Base-by-base conservation (phyloP, 2,797 vertebrate genomes). In the Scleropages formosus region DNA sequence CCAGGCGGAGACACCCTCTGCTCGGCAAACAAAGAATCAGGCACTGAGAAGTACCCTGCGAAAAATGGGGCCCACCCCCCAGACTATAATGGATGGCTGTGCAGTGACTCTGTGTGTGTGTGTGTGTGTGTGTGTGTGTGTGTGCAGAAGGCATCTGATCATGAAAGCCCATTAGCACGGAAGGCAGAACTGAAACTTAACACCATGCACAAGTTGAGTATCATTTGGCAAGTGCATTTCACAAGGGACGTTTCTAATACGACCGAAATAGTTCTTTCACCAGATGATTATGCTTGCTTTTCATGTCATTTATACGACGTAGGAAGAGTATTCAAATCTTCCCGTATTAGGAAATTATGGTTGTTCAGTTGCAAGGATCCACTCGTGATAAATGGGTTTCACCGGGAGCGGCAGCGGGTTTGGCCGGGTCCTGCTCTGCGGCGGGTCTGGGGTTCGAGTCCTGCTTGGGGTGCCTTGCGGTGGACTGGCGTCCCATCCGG, bases 1-100 rank as follows among this genome's bases (percentile, higher is more conserved):
- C 88, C 89, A 91, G 86, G 89, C 84, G 86, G 89, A 87, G 85
- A 77, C 82, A 85, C 76, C 84, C 84, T 84, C 85, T 82, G 76
- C 73, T 59, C 81, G 53, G 76, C 79, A 82, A 81, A 88, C 87
- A 89, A 87, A 89, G 82, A 75, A 82, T 78, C 12, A 82, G 76
- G 76, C 53, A 22, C 85, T 61, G 62, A 85, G 82, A 83, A 84
- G 80, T 79, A 69, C 16, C 49, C 70, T 46, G 75, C 73, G 20
- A 77, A 75, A 59, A 39, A 39, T 39, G 2, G 39, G 71, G 69
- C 26, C 51, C 16, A 39, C 22, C 51, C 27, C 26, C 22, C 24
- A 15, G 18, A n/a, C n/a, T n/a, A n/a, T 39, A n/a, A n/a, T n/a
- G 11, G 24, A 13, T 18, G 69, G 2, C 22, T 27, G 10, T 18